Evolutionary conservation across 2,113 vertebrate genomes (phyloP), one percentile per base, ranked within the genome.

Genomic region (Mus spicilegus): DNA sequence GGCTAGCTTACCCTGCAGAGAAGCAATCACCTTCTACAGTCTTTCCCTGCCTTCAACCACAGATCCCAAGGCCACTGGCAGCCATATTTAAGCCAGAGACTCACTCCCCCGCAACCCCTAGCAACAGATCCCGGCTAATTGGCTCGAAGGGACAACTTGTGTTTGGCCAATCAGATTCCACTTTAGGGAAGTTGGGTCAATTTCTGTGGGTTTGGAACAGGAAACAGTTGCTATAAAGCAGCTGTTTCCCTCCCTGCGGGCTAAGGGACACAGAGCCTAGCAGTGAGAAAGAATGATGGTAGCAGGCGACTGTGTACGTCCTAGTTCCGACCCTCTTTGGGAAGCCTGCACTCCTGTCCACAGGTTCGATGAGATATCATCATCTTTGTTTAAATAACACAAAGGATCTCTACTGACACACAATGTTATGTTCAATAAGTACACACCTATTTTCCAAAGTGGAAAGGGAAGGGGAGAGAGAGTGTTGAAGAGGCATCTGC

Each of bases 271-370:
- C 56, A 13, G 39, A 39, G 13, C 4, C 2, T 19, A 39, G 10
- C 76, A 5, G 33, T 5, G 6, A 28, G 16, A 26, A 22, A n/a
- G 56, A 42, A 16, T 0, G 10, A 17, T 3, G 1, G 49, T 0
- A 26, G 51, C 8, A 17, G 10, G 28, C 20, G 65, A 73, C 69
- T 42, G 24, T 61, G 33, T 1, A 4, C 24, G 24, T 4, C n/a
- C 70, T 16, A 54, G 20, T 10, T 22, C 39, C 30, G 6, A 1
- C 5, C 30, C 12, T 13, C 51, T 17, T 30, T 20, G 13, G 56
- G 28, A 28, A 19, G 51, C 33, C 89, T 56, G 56, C 88, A 4
- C 17, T 63, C 78, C 51, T 13, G 78, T 24, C n/a, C 12, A 1
- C 0, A 4, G 73, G 24, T 33, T 56, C 70, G 51, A 72, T 22